These are phyloP conservation scores for Patella depressa DNA, from an alignment of 2,888 invertebrate species.

Conservation along the genomic window DNA sequence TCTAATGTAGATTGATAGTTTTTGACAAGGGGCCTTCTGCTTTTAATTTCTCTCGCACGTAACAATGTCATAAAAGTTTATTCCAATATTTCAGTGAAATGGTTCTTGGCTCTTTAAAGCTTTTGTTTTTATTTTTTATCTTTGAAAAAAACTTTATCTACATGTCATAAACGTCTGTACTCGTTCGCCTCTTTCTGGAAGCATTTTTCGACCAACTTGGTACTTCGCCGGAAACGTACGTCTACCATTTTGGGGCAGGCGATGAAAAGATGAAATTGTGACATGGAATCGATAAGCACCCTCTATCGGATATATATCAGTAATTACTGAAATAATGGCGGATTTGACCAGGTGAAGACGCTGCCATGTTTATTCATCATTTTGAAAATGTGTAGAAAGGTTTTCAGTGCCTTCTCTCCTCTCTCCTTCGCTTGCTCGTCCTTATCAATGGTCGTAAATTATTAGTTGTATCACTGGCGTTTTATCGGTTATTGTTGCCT, in stretches of 20 bases:
- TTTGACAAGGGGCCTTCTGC: too few relatives aligned
- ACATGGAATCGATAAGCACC: slow-evolving; percentile 1
- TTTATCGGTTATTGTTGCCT: slow-evolving; percentile 6
- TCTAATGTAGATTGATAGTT: too few relatives aligned
- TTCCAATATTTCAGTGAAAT: too few relatives aligned
- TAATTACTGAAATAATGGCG: neutral
- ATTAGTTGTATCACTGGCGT: neutral
- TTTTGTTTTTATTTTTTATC: too few relatives aligned
- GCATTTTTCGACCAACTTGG: too few relatives aligned
- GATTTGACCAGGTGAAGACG: neutral
- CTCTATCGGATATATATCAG: neutral
- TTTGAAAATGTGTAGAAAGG: neutral
- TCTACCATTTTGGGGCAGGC: neutral
- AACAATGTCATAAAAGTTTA: too few relatives aligned
- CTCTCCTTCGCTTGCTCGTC: neutral
- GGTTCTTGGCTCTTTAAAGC: too few relatives aligned
- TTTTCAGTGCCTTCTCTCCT: neutral
- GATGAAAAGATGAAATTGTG: slow-evolving; percentile 1
- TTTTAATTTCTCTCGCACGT: too few relatives aligned
- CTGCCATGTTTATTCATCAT: neutral
- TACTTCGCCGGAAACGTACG: neutral
- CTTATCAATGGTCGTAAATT: neutral
- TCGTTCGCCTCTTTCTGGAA: too few relatives aligned
- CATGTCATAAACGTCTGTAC: too few relatives aligned
- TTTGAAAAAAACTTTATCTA: too few relatives aligned